phyloP scores from a whole-genome alignment of 2,797 vertebrate species.

The Syngnathus acus region DNA sequence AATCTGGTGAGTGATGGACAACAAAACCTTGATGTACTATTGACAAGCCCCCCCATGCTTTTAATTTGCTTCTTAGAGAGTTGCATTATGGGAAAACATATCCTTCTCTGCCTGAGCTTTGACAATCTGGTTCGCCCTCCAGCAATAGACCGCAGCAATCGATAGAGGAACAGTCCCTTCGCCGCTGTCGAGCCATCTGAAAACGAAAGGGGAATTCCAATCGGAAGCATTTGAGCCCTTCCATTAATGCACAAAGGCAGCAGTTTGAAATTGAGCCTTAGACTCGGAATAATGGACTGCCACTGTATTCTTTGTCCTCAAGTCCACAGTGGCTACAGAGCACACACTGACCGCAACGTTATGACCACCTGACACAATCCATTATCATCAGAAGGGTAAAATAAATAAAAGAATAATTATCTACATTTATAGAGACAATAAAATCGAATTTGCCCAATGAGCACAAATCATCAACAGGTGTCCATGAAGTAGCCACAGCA shows the following conservation, averaged over 20 bases:
- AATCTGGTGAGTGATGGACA: constrained; percentile 85
- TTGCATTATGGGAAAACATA: constrained; percentile 15
- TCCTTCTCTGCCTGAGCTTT: constrained; percentile 12
- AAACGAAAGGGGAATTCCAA: constrained; percentile 63
- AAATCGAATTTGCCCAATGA: background rate
- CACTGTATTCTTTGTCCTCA: constrained; percentile 35
- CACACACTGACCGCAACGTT: background rate
- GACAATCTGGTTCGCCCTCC: constrained; percentile 32
- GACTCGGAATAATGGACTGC: constrained; percentile 54
- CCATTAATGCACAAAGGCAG: constrained; percentile 47
- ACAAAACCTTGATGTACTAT: background rate
- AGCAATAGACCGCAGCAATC: constrained; percentile 52
- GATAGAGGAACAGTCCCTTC: constrained; percentile 40
- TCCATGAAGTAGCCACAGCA: background rate
- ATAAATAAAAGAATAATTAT: constrained; percentile 1
- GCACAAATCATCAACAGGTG: background rate
- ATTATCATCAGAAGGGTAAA: constrained; percentile 16
- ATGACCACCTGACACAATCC: background rate
- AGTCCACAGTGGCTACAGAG: constrained; percentile 22
- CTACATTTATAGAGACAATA: background rate
- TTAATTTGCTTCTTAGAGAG: constrained; percentile 2
- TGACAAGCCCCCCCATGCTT: background rate
- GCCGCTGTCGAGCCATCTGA: constrained; percentile 39
- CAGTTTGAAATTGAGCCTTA: constrained; percentile 33
- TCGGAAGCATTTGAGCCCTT: constrained; percentile 37